These are phyloP conservation scores for Puntigrus tetrazona DNA, from an alignment of 2,113 vertebrate species.

Conservation along the genomic window DNA sequence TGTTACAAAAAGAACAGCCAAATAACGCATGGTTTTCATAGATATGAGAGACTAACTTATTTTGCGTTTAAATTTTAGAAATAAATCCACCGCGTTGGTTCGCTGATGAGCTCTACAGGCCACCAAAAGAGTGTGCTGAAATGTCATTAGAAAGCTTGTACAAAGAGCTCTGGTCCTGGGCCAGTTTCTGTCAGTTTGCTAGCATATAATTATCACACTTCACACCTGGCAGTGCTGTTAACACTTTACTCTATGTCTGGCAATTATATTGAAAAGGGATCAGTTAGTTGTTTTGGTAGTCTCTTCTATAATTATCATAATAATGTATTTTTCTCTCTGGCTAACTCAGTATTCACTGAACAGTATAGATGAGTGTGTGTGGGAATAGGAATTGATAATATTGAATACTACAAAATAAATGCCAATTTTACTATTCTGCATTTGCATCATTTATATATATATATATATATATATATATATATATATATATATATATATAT, in stretches of 20 bases:
- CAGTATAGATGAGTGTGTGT: not conserved
- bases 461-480: too few relatives aligned
- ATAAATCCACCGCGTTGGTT: not conserved
- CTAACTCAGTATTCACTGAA: not conserved
- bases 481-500: too few relatives aligned
- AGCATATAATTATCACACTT: conserved; percentile 25
- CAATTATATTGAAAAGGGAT: not conserved
- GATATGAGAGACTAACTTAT: not conserved
- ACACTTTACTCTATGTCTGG: conserved; percentile 10
- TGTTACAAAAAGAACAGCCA: not conserved
- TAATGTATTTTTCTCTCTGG: not conserved
- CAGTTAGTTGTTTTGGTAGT: not conserved
- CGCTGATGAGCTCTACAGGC: conserved; percentile 62
- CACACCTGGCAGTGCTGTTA: conserved; percentile 35
- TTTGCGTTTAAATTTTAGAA: not conserved
- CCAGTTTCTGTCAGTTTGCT: conserved; percentile 16
- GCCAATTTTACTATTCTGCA: too few relatives aligned
- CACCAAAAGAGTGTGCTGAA: conserved; percentile 29
- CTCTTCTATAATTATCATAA: not conserved
- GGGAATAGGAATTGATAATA: not conserved
- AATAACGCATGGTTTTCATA: not conserved
- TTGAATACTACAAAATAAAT: not conserved
- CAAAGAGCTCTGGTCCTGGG: conserved; percentile 4
- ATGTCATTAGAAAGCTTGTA: conserved; percentile 14
- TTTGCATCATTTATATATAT: too few relatives aligned